Percentiles rank a stretch among this genome's conserved stretches.
phyloP scores from a whole-genome alignment of 2,113 vertebrate species.

The Cyanoderma ruficeps region DNA sequence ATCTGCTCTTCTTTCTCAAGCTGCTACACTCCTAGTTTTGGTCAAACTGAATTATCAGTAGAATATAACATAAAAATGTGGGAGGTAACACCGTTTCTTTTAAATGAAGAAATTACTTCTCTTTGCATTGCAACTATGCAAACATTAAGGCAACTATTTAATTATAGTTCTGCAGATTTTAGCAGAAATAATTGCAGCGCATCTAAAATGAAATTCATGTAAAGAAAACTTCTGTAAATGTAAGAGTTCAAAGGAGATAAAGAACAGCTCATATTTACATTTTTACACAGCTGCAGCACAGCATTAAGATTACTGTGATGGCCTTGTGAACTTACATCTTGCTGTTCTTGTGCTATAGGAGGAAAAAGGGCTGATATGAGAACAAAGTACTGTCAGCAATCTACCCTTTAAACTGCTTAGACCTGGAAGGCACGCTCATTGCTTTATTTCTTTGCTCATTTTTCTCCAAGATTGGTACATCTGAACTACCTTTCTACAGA shows the following conservation, averaged over 20 bases:
- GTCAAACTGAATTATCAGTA: not conserved
- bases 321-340: constrained; percentile 77
- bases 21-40: not conserved
- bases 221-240: constrained; percentile 45
- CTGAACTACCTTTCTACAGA: constrained; percentile 94
- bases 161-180: constrained; percentile 47
- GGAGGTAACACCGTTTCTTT: not conserved
- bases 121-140: constrained; percentile 29
- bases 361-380: constrained; percentile 76
- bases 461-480: constrained; percentile 98
- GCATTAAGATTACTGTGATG: constrained; percentile 63
- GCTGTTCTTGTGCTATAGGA: constrained; percentile 73
- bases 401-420: constrained; percentile 83
- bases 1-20: not conserved
- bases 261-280: constrained; percentile 56
- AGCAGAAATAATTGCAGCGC: constrained; percentile 39
- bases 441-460: constrained; percentile 96
- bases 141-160: constrained; percentile 56
- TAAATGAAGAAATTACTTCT: constrained; percentile 50
- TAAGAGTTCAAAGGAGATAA: constrained; percentile 44
- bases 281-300: constrained; percentile 56
- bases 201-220: constrained; percentile 49
- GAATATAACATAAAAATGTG: not conserved
- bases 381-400: constrained; percentile 88
- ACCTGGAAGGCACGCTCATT: constrained; percentile 89